A percentile compares a stretch with the other conserved stretches of the same genome.
phyloP scores from a whole-genome alignment of 2,888 invertebrate genomes.

The Syritta pipiens region DNA sequence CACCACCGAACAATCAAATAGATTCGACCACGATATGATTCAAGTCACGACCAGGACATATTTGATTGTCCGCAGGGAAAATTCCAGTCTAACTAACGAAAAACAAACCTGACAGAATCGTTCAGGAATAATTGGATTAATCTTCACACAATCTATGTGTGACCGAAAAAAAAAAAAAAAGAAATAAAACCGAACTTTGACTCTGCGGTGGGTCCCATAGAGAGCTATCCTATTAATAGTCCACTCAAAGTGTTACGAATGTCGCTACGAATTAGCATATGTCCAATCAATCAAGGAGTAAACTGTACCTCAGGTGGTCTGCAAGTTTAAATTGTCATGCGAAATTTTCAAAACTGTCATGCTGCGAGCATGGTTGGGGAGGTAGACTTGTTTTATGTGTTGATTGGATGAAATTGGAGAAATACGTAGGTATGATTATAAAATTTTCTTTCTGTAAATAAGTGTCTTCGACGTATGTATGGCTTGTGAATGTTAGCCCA shows the following conservation, averaged over 20 bases:
- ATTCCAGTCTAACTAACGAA: constrained; percentile 6
- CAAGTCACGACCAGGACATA: not conserved
- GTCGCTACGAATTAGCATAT: constrained; percentile 52
- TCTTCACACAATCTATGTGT: constrained; percentile 63
- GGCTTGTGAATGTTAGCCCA: not conserved
- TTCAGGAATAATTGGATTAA: constrained; percentile 62
- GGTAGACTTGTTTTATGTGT: no score
- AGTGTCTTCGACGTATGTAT: no score
- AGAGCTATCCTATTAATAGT: constrained; percentile 34
- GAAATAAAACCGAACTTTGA: constrained; percentile 54
- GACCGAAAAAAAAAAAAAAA: no score
- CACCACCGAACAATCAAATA: not conserved
- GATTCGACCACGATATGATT: not conserved
- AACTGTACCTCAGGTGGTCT: constrained; percentile 31
- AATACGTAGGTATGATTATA: no score
- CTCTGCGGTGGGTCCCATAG: constrained; percentile 29
- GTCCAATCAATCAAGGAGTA: constrained; percentile 60
- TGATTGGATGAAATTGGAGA: no score
- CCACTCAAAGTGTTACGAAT: constrained; percentile 54
- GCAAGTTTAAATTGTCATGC: not conserved
- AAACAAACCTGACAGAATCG: constrained; percentile 48
- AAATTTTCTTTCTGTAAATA: no score
- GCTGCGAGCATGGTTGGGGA: no score
- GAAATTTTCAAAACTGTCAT: not conserved
- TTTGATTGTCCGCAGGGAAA: constrained; percentile 27